Percentiles rank a stretch among this genome's conserved stretches.
Evolutionary conservation across 2,888 invertebrate genomes (phyloP).

Genomic region (Acleris laterana): DNA sequence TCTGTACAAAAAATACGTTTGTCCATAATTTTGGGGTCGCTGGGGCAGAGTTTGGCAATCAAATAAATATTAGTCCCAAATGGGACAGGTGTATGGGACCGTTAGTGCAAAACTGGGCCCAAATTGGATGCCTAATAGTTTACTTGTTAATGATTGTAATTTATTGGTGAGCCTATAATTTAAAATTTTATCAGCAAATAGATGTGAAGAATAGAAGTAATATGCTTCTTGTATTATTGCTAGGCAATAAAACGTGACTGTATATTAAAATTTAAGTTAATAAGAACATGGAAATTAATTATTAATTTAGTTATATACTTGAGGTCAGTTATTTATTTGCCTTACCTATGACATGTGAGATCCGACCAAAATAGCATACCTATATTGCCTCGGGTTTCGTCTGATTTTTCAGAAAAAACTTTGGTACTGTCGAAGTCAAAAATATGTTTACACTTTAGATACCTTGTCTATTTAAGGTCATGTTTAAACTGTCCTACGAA

Average conservation of each 20-base stretch:
- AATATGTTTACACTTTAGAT: too few relatives aligned
- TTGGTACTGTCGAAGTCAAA: too few relatives aligned
- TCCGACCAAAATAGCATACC: too few relatives aligned
- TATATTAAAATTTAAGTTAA: not conserved
- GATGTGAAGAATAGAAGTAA: not conserved
- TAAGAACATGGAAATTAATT: too few relatives aligned
- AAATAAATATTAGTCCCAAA: slow-evolving; percentile 77
- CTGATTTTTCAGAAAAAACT: too few relatives aligned
- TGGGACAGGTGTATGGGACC: slow-evolving; percentile 65
- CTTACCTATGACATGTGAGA: too few relatives aligned
- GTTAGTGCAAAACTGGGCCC: slow-evolving; percentile 54
- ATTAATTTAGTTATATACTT: too few relatives aligned
- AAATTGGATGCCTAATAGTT: slow-evolving; percentile 44
- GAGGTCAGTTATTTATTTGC: too few relatives aligned
- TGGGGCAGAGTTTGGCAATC: slow-evolving; percentile 72
- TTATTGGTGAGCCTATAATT: slow-evolving; percentile 32
- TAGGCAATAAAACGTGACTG: not conserved
- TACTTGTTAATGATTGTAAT: slow-evolving; percentile 50
- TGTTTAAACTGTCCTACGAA: too few relatives aligned
- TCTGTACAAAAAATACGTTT: slow-evolving; percentile 44
- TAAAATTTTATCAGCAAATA: slow-evolving; percentile 1
- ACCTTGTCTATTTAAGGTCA: too few relatives aligned
- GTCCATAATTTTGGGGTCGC: slow-evolving; percentile 49
- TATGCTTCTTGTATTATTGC: not conserved
- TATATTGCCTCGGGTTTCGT: too few relatives aligned